phyloP scores from a whole-genome alignment of 2,113 vertebrate genomes.

The Rhinogobius similis region DNA sequence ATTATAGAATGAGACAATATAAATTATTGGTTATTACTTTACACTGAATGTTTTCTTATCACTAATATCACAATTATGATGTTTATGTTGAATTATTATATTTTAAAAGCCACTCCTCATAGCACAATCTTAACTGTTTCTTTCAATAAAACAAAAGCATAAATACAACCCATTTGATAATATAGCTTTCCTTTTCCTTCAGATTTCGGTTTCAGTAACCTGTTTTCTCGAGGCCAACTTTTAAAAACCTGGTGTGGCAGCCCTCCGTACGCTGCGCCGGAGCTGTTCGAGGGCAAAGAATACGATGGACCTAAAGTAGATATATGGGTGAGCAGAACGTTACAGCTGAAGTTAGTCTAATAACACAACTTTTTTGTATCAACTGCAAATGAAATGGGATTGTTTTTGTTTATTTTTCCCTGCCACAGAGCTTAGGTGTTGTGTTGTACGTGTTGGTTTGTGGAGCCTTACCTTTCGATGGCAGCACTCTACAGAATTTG shows the following conservation, averaged over 20 bases:
- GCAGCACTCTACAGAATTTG: slow-evolving; percentile 97
- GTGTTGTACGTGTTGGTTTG: slow-evolving; percentile 97
- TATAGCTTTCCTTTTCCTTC: slow-evolving; percentile 27
- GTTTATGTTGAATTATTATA: no score
- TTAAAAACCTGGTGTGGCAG: slow-evolving; percentile 99
- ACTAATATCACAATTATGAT: no score
- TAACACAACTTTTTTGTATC: background rate
- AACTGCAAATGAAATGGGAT: background rate
- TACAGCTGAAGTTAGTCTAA: background rate
- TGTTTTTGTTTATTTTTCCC: background rate
- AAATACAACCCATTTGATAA: no score
- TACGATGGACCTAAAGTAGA: slow-evolving; percentile 98
- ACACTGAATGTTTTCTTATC: no score
- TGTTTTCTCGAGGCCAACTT: slow-evolving; percentile 94
- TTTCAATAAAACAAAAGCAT: no score
- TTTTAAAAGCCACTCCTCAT: no score
- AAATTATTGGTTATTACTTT: no score
- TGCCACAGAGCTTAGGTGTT: slow-evolving; percentile 90
- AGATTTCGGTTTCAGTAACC: slow-evolving; percentile 98
- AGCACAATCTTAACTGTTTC: no score
- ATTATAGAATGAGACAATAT: no score
- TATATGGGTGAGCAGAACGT: slow-evolving; percentile 88
- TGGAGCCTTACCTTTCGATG: slow-evolving; percentile 95
- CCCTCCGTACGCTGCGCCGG: slow-evolving; percentile 94
- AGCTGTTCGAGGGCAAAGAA: slow-evolving; percentile 97